Percentiles rank a stretch among this genome's conserved stretches.
phyloP scores from a whole-genome alignment of 2,113 vertebrate genomes.

The Channa maculata region DNA sequence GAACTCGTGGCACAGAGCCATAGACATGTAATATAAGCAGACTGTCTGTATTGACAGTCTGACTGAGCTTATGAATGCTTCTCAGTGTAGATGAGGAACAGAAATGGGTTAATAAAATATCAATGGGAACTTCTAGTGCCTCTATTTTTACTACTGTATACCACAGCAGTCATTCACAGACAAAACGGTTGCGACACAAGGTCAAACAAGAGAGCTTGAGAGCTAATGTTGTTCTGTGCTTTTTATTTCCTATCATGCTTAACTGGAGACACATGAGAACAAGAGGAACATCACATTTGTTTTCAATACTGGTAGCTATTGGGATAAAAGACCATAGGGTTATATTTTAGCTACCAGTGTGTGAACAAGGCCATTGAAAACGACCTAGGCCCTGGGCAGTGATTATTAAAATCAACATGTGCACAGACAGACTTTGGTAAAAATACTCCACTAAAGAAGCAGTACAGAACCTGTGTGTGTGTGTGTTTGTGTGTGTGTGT shows the following conservation, averaged over 20 bases:
- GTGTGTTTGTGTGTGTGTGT: conserved; percentile 8
- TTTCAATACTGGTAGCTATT: not conserved
- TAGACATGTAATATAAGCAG: conserved; percentile 17
- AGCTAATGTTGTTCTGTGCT: not conserved
- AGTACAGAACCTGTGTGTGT: not conserved
- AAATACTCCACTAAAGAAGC: too few species aligned
- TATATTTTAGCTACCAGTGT: conserved; percentile 13
- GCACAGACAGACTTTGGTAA: too few species aligned
- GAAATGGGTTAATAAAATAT: not conserved
- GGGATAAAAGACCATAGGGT: conserved; percentile 11
- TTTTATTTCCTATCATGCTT: conserved; percentile 12
- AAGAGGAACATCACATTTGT: not conserved
- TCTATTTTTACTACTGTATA: conserved; percentile 3
- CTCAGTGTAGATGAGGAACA: not conserved
- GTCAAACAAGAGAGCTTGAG: conserved; percentile 10
- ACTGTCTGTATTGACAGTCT: conserved; percentile 18
- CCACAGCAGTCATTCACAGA: not conserved
- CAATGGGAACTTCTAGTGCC: not conserved
- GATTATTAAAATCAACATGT: not conserved
- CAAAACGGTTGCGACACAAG: conserved; percentile 32
- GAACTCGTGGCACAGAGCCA: conserved; percentile 23
- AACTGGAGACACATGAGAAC: conserved; percentile 11
- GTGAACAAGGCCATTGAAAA: not conserved
- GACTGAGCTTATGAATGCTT: not conserved
- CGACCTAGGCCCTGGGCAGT: not conserved